phyloP scores from a whole-genome alignment of 2,113 vertebrate genomes.

The Pseudopodoces humilis region DNA sequence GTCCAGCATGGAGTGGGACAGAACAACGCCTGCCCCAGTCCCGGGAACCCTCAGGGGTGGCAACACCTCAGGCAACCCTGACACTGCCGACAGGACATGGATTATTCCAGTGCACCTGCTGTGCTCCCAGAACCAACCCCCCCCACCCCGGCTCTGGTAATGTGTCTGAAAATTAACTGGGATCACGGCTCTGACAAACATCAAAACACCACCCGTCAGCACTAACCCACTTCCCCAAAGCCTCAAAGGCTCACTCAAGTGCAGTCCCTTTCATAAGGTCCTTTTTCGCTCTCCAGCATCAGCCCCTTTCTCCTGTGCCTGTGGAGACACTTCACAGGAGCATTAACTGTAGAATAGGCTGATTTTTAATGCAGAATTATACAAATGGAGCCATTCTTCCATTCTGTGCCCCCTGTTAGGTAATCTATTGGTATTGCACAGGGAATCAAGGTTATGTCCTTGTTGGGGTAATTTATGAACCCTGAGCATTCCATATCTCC shows the following conservation, averaged over 20 bases:
- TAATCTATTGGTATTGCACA: conserved; percentile 20
- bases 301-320: background rate
- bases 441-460: conserved; percentile 68
- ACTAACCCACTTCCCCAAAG: background rate
- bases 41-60: background rate
- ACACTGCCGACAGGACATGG: fast-evolving
- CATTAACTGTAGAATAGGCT: conserved; percentile 56
- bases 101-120: background rate
- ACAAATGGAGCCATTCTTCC: conserved; percentile 66
- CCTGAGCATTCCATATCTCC: background rate
- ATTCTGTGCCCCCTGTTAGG: conserved; percentile 53
- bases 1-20: fast-evolving
- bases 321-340: conserved; percentile 11
- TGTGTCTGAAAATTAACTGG: background rate
- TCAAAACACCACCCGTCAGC: background rate
- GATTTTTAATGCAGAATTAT: conserved; percentile 61
- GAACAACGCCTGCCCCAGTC: background rate
- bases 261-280: background rate
- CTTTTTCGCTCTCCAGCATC: background rate
- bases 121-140: background rate
- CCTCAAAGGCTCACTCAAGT: background rate
- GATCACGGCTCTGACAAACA: background rate
- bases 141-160: fast-evolving
- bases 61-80: background rate
- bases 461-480: conserved; percentile 60